Conservation (phyloP, 2,888 invertebrate species). For the Hoplodrina blanda region DNA sequence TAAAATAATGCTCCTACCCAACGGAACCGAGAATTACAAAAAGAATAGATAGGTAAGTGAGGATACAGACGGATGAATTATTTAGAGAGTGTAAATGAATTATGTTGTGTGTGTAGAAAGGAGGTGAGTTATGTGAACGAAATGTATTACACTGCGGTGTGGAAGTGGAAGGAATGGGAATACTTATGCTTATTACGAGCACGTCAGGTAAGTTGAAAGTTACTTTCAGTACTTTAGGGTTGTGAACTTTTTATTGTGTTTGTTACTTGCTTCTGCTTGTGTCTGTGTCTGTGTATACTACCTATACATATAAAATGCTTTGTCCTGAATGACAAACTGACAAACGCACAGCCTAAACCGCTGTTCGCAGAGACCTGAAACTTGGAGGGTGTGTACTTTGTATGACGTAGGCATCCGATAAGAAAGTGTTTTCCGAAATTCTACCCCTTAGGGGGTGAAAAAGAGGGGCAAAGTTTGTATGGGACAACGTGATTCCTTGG, state of each 20-base stretch:
- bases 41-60: slow-evolving; percentile 54
- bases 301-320: too few species aligned
- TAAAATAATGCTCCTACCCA: slow-evolving; percentile 61
- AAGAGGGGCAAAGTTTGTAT: too few species aligned
- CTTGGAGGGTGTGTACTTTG: too few species aligned
- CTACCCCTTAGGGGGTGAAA: too few species aligned
- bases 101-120: slow-evolving; percentile 38
- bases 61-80: slow-evolving; percentile 44
- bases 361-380: too few species aligned
- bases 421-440: too few species aligned
- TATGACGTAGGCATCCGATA: too few species aligned
- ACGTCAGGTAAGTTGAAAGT: neutral
- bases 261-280: too few species aligned
- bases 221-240: neutral
- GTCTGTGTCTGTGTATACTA: too few species aligned
- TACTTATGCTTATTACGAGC: slow-evolving; percentile 11
- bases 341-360: too few species aligned
- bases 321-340: too few species aligned
- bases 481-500: too few species aligned
- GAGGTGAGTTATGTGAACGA: slow-evolving; percentile 35
- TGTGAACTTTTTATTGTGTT: neutral
- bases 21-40: slow-evolving; percentile 45
- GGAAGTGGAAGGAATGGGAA: slow-evolving; percentile 4
- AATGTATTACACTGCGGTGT: slow-evolving; percentile 22
- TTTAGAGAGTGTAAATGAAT: slow-evolving; percentile 54